A percentile compares a stretch with the other conserved stretches of the same genome.
phyloP scores from a whole-genome alignment of 2,113 vertebrate genomes.

The Hippocampus abdominalis region DNA sequence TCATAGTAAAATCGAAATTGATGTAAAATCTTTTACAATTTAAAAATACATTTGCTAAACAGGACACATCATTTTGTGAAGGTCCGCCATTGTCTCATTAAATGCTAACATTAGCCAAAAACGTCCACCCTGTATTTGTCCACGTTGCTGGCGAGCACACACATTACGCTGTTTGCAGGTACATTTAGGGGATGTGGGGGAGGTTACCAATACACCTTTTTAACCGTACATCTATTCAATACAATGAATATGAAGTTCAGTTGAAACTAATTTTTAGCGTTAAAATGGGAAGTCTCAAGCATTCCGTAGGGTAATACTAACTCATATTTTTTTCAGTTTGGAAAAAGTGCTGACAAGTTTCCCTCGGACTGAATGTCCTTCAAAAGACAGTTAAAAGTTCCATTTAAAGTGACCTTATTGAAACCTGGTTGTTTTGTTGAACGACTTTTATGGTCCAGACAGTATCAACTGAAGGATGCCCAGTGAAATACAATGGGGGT shows the following conservation, averaged over 20 bases:
- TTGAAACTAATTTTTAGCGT: background rate
- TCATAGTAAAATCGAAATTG: too few species aligned
- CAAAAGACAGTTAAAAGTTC: background rate
- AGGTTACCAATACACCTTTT: background rate
- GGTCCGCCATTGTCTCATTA: too few species aligned
- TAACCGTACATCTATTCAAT: background rate
- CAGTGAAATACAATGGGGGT: background rate
- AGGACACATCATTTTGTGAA: too few species aligned
- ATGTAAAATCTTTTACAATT: too few species aligned
- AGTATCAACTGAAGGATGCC: background rate
- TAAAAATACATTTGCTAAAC: too few species aligned
- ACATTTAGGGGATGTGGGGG: too few species aligned
- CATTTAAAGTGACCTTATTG: background rate
- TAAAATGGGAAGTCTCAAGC: background rate
- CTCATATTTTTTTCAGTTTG: background rate
- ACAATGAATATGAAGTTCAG: background rate
- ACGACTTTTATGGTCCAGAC: background rate
- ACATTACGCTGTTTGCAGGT: background rate
- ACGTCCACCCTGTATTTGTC: background rate
- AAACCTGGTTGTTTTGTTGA: background rate
- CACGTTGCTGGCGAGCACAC: background rate
- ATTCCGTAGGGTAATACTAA: background rate
- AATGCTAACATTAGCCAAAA: background rate
- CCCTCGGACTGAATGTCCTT: background rate
- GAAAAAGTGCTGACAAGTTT: background rate